Conservation (phyloP, 2,797 vertebrate species). For the Enteromius fasciolatus region DNA sequence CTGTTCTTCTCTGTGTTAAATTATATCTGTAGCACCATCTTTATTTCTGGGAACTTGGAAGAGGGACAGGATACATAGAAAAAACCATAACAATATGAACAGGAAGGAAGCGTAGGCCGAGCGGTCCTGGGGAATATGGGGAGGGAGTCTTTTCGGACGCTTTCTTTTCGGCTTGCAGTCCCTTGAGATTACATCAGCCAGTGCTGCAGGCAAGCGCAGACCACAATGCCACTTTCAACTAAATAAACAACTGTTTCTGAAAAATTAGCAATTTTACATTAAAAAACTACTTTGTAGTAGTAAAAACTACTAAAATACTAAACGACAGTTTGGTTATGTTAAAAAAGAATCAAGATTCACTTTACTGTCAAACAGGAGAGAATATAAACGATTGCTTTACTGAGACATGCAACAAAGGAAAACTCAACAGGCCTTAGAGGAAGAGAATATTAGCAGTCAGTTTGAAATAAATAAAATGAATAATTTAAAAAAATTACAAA, state of each 20-base stretch:
- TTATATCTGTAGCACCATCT: slow-evolving; percentile 16
- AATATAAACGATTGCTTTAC: background rate
- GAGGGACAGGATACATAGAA: slow-evolving; percentile 34
- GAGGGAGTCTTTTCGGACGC: background rate
- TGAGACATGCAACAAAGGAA: background rate
- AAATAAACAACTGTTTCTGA: slow-evolving; percentile 3
- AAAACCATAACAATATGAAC: slow-evolving; percentile 44
- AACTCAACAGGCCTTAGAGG: background rate
- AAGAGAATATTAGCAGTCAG: background rate
- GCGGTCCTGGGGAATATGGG: background rate
- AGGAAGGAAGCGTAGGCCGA: slow-evolving; percentile 42
- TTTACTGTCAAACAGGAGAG: background rate
- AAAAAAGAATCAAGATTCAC: background rate
- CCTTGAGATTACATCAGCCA: slow-evolving; percentile 5
- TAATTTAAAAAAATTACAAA: background rate
- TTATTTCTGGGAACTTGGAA: slow-evolving; percentile 1
- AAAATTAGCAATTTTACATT: background rate
- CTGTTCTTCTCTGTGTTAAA: slow-evolving; percentile 8
- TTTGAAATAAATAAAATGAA: background rate
- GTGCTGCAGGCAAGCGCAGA: background rate
- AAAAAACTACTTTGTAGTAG: too few relatives aligned
- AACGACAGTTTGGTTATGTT: background rate
- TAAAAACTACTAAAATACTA: background rate
- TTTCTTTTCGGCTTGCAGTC: slow-evolving; percentile 5
- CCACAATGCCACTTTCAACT: background rate